These are phyloP conservation scores for Ariopsis seemanni DNA, from an alignment of 2,113 vertebrate species.

Conservation along the genomic window DNA sequence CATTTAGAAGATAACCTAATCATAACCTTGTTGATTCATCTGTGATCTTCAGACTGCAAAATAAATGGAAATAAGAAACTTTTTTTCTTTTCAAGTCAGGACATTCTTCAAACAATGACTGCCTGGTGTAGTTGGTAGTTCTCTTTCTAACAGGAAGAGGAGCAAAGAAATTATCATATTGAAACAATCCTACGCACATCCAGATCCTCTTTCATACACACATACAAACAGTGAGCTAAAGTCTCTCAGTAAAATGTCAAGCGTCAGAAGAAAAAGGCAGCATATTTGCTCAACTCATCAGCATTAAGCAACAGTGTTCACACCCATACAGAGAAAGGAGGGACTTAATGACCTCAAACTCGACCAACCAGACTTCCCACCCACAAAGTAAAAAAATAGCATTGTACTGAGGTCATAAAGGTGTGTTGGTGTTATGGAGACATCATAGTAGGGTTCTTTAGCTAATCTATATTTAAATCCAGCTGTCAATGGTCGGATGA, in stretches of 20 bases:
- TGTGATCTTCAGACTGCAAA: background rate
- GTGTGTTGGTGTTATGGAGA: background rate
- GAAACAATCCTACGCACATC: background rate
- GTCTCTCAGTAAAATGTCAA: background rate
- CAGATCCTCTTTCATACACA: background rate
- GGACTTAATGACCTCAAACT: background rate
- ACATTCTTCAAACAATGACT: slow-evolving; percentile 22
- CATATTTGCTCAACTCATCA: background rate
- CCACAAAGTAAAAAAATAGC: background rate
- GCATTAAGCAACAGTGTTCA: slow-evolving; percentile 6
- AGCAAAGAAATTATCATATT: background rate
- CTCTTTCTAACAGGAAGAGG: slow-evolving; percentile 23
- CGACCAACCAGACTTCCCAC: background rate
- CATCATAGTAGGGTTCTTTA: background rate
- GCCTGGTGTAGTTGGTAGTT: slow-evolving; percentile 6
- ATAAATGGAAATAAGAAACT: background rate
- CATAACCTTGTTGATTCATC: background rate
- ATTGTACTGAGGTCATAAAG: background rate
- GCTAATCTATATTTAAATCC: slow-evolving; percentile 19
- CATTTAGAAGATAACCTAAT: background rate
- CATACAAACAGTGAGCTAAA: background rate
- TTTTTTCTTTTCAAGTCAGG: background rate
- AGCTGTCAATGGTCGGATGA: slow-evolving; percentile 30
- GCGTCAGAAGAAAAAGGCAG: background rate
- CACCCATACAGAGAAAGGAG: background rate